Evolutionary conservation across 2,888 invertebrate species (phyloP).

Genomic region (Anthoptus insignis): DNA sequence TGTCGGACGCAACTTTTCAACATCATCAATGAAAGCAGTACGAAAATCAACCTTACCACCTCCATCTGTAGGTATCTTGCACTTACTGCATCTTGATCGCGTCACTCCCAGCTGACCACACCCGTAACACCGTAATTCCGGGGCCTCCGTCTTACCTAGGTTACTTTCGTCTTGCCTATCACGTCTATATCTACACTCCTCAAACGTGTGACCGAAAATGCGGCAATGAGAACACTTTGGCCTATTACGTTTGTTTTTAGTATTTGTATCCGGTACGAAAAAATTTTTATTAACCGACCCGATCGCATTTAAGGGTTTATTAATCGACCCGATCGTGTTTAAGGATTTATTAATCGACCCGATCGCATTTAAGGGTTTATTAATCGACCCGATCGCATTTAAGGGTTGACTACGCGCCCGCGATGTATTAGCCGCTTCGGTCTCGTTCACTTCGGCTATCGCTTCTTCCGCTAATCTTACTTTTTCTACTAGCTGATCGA

Average conservation of each 20-base stretch:
- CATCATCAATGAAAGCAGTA: background rate
- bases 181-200: constrained; percentile 7
- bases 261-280: background rate
- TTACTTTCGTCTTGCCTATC: background rate
- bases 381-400: background rate
- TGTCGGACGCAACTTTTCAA: background rate
- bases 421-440: background rate
- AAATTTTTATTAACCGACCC: background rate
- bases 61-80: background rate
- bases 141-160: background rate
- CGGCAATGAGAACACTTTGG: constrained; percentile 7
- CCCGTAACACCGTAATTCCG: constrained; percentile 7
- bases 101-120: constrained; percentile 25
- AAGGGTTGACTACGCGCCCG: background rate
- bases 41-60: background rate
- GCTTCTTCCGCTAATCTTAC: constrained; percentile 16
- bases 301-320: background rate
- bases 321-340: too few species aligned
- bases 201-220: constrained; percentile 7
- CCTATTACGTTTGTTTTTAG: background rate
- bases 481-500: constrained; percentile 9
- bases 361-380: too few species aligned
- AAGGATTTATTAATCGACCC: too few species aligned
- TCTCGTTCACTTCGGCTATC: constrained; percentile 10
- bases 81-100: constrained; percentile 8